phyloP scores from a whole-genome alignment of 2,113 vertebrate species.

The Ibidorhyncha struthersii region DNA sequence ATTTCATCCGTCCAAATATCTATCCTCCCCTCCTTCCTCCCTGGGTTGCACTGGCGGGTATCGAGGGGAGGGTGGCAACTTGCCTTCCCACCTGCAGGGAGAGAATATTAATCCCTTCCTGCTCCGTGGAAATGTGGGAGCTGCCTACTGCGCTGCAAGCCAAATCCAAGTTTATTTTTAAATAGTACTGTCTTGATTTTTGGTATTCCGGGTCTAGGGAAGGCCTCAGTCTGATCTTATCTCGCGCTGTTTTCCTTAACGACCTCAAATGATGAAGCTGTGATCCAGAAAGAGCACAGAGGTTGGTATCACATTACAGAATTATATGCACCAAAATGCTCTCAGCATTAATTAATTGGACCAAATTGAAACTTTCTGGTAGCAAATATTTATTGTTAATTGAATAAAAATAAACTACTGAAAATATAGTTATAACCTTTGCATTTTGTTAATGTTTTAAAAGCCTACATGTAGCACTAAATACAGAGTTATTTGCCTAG shows the following conservation, averaged over 20 bases:
- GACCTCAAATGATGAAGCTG: not conserved
- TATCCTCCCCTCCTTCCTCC: not conserved
- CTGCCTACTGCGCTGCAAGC: not conserved
- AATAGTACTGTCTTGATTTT: not conserved
- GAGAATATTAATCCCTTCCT: constrained; percentile 14
- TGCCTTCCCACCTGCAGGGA: not conserved
- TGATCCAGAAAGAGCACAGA: not conserved
- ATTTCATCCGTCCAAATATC: not conserved
- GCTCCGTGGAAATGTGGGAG: not conserved
- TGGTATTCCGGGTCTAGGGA: not conserved
- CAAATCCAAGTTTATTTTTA: constrained; percentile 28
- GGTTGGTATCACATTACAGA: not conserved
- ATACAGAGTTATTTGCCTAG: not conserved
- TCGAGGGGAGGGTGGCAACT: not conserved
- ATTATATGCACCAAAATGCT: not conserved
- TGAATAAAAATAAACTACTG: not conserved
- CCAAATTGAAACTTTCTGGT: not conserved
- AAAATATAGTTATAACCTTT: not conserved
- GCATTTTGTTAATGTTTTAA: not conserved
- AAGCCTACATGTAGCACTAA: not conserved
- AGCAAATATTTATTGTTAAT: not conserved
- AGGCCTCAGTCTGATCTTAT: not conserved
- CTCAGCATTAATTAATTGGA: not conserved
- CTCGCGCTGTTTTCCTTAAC: not conserved
- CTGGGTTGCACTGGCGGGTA: not conserved